Evolutionary conservation across 2,888 invertebrate genomes (phyloP), one percentile per base, ranked within the genome.

Genomic region (Stenchaetothrips biformis): DNA sequence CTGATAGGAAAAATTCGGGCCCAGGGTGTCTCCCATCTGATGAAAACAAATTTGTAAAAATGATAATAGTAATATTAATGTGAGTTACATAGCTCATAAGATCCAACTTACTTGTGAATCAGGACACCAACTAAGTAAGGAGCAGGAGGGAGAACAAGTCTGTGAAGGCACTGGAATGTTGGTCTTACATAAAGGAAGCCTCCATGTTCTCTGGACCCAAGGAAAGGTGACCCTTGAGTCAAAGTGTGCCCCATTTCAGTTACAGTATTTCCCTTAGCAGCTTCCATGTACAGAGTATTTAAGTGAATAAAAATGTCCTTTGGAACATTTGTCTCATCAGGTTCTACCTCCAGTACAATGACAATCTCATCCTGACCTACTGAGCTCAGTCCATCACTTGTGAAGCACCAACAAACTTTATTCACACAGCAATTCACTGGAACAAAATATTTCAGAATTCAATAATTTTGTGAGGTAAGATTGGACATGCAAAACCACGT

Each of bases 321-420:
- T 0, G 94, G 93, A 53, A 91, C 86, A 79, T 88, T 88, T 84
- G 92, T 92, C 80, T 90, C 89, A 6, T 92, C 90, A 9, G 90
- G 88, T 53, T 90, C 87, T 81, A 86, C 85, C 86, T 95, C 94
- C 37, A 95, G 87, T 67, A 95, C 85, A 81, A 94, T 90, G 78
- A 95, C 90, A 27, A 96, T 88, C 87, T 95, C 95, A 85, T 95
- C 95, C 85, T 95, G 95, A 2, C 94, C 94, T 25, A 94, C 94
- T 81, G 92, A 91, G 81, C 92, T 91, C 86, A 95, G 88, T 18
- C 95, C 95, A 83, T 90, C 89, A 0, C 94, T 93, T 37, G 92
- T 91, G 84, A 95, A 92, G 85, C 93, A 93, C 91, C 95, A 94
- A 81, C 92, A 92, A 82, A 89, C 89, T 83, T 90, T 91, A 84